phyloP scores from a whole-genome alignment of 2,888 invertebrate genomes.

The Autographa pulchrina region DNA sequence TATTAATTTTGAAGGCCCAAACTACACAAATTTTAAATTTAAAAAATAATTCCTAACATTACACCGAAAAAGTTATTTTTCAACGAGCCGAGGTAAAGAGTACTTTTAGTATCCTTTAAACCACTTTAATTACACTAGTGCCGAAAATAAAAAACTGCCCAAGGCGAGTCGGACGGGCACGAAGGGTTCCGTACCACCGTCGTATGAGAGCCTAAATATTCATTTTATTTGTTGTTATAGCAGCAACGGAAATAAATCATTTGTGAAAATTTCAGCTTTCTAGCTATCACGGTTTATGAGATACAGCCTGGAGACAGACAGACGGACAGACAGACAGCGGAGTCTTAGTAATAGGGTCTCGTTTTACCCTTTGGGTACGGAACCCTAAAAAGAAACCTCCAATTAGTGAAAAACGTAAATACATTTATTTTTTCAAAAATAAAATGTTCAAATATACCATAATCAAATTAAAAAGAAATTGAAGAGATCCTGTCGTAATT shows the following conservation, averaged over 20 bases:
- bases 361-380: no score
- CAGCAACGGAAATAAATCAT: no score
- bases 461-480: slow-evolving; percentile 51
- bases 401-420: slow-evolving; percentile 36
- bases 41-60: background rate
- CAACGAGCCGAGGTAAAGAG: background rate
- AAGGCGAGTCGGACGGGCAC: no score
- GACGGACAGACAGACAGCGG: no score
- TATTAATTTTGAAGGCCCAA: background rate
- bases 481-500: slow-evolving; percentile 45
- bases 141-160: background rate
- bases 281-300: no score
- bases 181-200: no score
- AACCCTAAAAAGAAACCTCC: background rate
- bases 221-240: no score
- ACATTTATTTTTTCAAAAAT: slow-evolving; percentile 29
- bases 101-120: background rate
- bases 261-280: no score
- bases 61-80: background rate
- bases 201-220: no score
- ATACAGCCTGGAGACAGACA: no score
- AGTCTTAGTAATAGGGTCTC: no score
- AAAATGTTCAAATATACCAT: slow-evolving; percentile 23
- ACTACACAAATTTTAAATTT: no score
- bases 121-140: slow-evolving; percentile 10